Evolutionary conservation across 1,140 invertebrate genomes (phyloP).

Genomic region (Sinonovacula constricta): DNA sequence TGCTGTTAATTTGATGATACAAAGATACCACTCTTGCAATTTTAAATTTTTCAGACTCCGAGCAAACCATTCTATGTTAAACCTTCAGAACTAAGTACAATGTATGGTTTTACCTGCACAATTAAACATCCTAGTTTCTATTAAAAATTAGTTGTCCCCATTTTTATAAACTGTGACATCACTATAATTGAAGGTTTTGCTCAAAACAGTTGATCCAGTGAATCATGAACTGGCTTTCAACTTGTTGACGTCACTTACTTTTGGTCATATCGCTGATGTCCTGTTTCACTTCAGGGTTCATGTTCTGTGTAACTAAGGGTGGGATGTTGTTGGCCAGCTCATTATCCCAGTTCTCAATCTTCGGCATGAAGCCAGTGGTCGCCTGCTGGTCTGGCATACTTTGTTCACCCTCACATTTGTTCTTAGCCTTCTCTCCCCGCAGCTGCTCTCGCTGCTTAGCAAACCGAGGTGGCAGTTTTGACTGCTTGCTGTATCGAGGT

Average conservation of each 20-base stretch:
- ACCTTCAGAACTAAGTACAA: too few species aligned
- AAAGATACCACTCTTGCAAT: too few species aligned
- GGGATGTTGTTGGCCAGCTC: slow-evolving; percentile 76
- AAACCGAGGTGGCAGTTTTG: slow-evolving; percentile 88
- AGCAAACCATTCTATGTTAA: too few species aligned
- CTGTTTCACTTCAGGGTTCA: slow-evolving; percentile 41
- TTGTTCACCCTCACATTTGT: slow-evolving; percentile 36
- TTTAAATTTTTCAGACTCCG: too few species aligned
- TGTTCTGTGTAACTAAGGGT: slow-evolving; percentile 23
- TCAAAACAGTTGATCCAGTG: too few species aligned
- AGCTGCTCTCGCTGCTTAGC: slow-evolving; percentile 85
- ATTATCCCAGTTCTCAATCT: slow-evolving; percentile 78
- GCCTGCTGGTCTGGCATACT: slow-evolving; percentile 14
- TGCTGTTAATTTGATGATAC: too few species aligned
- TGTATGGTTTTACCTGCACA: too few species aligned
- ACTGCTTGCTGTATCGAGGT: slow-evolving; percentile 66
- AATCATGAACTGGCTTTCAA: too few species aligned
- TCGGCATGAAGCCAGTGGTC: slow-evolving; percentile 66
- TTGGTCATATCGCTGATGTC: slow-evolving; percentile 31
- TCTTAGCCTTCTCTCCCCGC: slow-evolving; percentile 66
- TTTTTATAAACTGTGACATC: too few species aligned
- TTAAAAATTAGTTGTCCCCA: too few species aligned
- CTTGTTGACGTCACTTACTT: slow-evolving; percentile 46
- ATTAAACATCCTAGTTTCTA: too few species aligned
- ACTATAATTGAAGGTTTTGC: too few species aligned